Evolutionary conservation across 2,113 vertebrate genomes (phyloP).

Genomic region (Chunga burmeisteri): DNA sequence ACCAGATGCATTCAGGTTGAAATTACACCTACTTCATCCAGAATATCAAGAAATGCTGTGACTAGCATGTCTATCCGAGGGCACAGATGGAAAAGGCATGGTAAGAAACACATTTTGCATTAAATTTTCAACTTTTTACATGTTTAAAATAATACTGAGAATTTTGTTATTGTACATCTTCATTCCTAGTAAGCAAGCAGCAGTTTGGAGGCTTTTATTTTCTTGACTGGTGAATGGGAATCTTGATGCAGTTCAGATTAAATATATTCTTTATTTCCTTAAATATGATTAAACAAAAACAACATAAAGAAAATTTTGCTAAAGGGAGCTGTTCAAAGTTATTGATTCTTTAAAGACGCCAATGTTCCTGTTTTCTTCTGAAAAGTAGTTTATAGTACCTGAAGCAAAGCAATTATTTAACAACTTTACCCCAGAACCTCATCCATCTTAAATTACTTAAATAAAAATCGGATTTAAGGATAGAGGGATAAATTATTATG

Average conservation of each 20-base stretch:
- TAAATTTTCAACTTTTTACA: neutral
- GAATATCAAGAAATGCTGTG: constrained; percentile 97
- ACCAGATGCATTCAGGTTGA: constrained; percentile 95
- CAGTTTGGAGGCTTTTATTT: neutral
- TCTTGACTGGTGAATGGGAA: neutral
- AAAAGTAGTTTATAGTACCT: neutral
- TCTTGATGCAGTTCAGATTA: neutral
- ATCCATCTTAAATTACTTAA: neutral
- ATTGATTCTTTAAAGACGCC: neutral
- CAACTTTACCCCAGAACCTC: neutral
- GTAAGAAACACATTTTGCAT: constrained; percentile 75
- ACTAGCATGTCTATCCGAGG: constrained; percentile 97
- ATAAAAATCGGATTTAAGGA: neutral
- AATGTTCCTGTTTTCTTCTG: neutral
- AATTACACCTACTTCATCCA: constrained; percentile 94
- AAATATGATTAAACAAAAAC: neutral
- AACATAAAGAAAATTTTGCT: neutral
- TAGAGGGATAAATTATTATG: neutral
- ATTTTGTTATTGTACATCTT: neutral
- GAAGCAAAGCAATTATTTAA: neutral
- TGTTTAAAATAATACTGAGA: neutral
- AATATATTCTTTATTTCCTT: neutral
- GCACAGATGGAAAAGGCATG: constrained; percentile 98
- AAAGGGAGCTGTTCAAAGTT: neutral
- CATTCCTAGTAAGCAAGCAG: neutral